phyloP scores from a whole-genome alignment of 1,140 invertebrate species.

The Rhysida immarginata region DNA sequence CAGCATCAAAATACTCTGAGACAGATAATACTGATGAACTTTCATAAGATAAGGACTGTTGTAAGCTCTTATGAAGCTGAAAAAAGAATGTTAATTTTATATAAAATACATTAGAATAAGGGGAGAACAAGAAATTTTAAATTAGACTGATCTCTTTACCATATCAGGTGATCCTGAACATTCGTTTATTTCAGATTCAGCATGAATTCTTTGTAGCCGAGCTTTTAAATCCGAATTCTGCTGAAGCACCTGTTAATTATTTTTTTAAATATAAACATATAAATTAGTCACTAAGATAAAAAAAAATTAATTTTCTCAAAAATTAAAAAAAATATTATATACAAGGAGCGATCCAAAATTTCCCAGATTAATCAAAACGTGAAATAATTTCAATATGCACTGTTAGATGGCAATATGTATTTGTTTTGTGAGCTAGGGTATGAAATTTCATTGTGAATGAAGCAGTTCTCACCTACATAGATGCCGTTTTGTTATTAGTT shows the following conservation, averaged over 20 bases:
- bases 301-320: no score
- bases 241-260: constrained; percentile 36
- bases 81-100: no score
- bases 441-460: no score
- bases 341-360: not conserved
- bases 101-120: not conserved
- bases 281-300: no score
- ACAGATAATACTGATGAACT: constrained; percentile 59
- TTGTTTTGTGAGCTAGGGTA: no score
- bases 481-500: no score
- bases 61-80: constrained; percentile 27
- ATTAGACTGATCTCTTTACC: not conserved
- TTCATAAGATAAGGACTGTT: constrained; percentile 47
- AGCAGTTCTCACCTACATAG: no score
- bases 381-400: no score
- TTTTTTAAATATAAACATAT: no score
- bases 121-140: not conserved
- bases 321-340: no score
- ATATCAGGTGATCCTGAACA: not conserved
- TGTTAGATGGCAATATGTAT: no score
- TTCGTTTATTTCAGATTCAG: constrained; percentile 25
- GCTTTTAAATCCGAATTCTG: constrained; percentile 55
- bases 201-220: constrained; percentile 47
- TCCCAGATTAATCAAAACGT: no score
- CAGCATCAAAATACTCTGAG: constrained; percentile 74